Evolutionary conservation across 2,888 invertebrate species (phyloP).

Genomic region (Morinoia aosen): DNA sequence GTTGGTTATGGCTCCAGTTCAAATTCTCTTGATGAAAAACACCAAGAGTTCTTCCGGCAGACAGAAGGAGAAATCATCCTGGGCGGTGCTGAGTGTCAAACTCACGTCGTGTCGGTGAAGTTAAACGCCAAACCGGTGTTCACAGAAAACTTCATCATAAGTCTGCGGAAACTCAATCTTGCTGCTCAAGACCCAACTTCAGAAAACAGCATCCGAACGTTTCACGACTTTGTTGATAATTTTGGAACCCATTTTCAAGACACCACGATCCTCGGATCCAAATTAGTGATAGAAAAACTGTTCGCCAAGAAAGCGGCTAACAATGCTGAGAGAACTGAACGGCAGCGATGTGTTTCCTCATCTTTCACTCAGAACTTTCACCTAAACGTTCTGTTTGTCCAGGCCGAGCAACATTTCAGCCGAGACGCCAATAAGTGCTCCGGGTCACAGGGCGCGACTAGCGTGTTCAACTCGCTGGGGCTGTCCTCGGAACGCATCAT

Average conservation of each 20-base stretch:
- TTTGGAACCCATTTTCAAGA: too few relatives aligned
- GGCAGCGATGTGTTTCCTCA: neutral
- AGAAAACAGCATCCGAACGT: neutral
- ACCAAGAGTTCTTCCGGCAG: neutral
- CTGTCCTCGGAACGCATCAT: neutral
- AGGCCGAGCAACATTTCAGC: neutral
- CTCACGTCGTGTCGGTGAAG: too few relatives aligned
- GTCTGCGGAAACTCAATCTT: neutral
- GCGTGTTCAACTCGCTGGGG: neutral
- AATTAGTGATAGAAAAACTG: neutral
- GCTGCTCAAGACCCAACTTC: neutral
- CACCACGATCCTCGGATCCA: too few relatives aligned
- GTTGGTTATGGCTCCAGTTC: neutral
- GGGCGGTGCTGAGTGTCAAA: too few relatives aligned
- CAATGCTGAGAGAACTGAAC: neutral
- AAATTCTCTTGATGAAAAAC: neutral
- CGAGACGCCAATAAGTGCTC: neutral
- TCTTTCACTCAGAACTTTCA: neutral
- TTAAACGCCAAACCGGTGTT: neutral
- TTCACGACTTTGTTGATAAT: neutral
- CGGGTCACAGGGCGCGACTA: neutral
- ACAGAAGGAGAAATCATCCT: neutral
- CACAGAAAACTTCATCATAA: neutral
- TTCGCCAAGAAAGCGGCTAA: neutral
- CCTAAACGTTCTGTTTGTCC: neutral